Conservation (phyloP, 2,113 vertebrate genomes). For the Sapayoa aenigma region DNA sequence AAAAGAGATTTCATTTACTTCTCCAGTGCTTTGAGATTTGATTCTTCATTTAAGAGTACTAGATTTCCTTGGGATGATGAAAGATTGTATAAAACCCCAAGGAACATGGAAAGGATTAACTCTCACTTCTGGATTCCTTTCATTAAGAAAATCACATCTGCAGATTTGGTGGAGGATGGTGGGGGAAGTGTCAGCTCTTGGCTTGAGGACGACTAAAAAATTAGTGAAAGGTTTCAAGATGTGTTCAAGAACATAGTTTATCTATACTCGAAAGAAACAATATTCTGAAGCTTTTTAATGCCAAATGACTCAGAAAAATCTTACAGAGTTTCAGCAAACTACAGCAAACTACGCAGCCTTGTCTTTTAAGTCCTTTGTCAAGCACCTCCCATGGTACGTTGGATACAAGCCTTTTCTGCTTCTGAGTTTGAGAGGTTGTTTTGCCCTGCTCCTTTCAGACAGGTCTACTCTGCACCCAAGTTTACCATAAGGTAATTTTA, state of each 20-base stretch:
- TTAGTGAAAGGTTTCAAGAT: background rate
- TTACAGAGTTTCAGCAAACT: background rate
- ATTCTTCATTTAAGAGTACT: conserved; percentile 26
- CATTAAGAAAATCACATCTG: background rate
- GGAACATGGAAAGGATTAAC: conserved; percentile 28
- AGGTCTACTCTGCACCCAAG: background rate
- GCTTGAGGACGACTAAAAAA: background rate
- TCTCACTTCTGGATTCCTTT: background rate
- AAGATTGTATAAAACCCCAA: conserved; percentile 37
- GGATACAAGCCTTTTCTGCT: background rate
- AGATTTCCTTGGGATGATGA: conserved; percentile 33
- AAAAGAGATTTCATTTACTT: conserved; percentile 40
- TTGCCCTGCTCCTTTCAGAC: background rate
- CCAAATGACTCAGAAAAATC: background rate
- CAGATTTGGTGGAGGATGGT: background rate
- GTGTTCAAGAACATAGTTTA: background rate
- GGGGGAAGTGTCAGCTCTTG: background rate
- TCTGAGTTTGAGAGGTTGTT: background rate
- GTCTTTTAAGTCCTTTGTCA: background rate
- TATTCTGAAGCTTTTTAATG: background rate
- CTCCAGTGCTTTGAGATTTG: conserved; percentile 56
- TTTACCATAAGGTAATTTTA: conserved; percentile 1
- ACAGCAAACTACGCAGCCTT: background rate
- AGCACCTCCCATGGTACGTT: background rate
- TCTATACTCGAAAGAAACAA: background rate